Base-by-base conservation (phyloP, 2,888 invertebrate species). In the Drosophila lutescens region DNA sequence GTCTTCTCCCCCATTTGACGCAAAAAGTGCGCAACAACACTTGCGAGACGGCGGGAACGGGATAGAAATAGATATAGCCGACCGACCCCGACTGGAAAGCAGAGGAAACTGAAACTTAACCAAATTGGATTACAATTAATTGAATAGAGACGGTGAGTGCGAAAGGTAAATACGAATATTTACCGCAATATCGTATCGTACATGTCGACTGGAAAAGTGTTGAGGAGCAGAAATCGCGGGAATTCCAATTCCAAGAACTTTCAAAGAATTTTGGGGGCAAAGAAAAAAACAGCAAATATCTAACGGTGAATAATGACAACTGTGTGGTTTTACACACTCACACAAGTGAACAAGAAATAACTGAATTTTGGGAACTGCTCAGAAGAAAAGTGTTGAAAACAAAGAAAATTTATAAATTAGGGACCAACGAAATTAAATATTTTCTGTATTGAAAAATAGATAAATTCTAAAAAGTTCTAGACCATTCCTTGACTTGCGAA, bases 51-150 rank as follows among this genome's bases (percentile, higher is more conserved):
- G 41, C 40, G 46, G 51, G 13, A 40, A 43, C 36, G 44, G 66
- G 8, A 49, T 20, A 47, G 23, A 47, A 47, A 17, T 47, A 46
- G 47, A 32, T 32, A 47, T 17, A 47, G 47, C 32, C 47, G 17
- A 47, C 17, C 15, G 17, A 47, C 17, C 15, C 7, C 47, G 17
- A 47, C 32, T 17, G 47, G 47, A 32, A 56, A 43, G 43, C 20
- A 13, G 7, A 23, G 20, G 43, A 43, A 43, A 50, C 23, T 26
- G 43, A 43, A 43, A 50, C 23, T 26, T 58, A 49, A 69, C 38
- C 59, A 70, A 68, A 70, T 59, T 70, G 68, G 68, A 68, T 68
- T 68, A 68, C 68, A 58, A 58, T 68, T 58, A 65, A 47, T 67
- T 66, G 34, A 62, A 62, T 49, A 40, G 55, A 67, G 67, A 67